A percentile compares a stretch with the other conserved stretches of the same genome.
Evolutionary conservation across 2,797 vertebrate species (phyloP).

Genomic region (Scolopax rusticola): DNA sequence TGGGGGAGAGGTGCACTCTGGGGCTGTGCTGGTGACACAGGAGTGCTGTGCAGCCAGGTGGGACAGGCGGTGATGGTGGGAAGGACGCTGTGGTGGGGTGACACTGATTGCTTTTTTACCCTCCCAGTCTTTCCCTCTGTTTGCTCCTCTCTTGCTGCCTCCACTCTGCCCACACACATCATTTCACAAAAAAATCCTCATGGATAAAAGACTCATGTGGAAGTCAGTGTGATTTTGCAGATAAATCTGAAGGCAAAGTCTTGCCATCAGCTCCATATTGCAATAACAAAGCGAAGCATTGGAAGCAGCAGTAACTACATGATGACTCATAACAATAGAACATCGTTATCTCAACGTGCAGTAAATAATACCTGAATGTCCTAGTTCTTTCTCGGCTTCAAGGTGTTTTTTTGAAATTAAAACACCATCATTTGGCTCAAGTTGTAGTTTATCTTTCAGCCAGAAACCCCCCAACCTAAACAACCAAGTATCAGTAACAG

Average conservation of each 20-base stretch:
- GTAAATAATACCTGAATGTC: neutral
- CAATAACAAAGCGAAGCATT: neutral
- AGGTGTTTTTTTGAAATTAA: neutral
- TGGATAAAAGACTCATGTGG: neutral
- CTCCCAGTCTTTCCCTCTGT: neutral
- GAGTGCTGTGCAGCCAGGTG: neutral
- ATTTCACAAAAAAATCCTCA: neutral
- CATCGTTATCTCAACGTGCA: neutral
- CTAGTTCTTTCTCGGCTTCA: neutral
- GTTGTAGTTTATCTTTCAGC: neutral
- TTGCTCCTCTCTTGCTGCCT: neutral
- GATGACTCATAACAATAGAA: neutral
- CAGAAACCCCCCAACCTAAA: neutral
- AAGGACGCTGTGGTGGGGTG: neutral
- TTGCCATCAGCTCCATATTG: neutral
- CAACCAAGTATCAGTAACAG: too few species aligned
- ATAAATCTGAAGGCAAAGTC: neutral
- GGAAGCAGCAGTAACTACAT: neutral
- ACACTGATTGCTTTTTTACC: neutral
- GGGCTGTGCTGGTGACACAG: fast-evolving
- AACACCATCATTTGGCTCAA: neutral
- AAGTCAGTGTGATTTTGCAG: neutral
- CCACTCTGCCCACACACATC: neutral
- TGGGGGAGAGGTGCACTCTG: neutral
- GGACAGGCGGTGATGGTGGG: fast-evolving